Evolutionary conservation across 2,113 vertebrate species (phyloP).

Genomic region (Reinhardtius hippoglossoides): DNA sequence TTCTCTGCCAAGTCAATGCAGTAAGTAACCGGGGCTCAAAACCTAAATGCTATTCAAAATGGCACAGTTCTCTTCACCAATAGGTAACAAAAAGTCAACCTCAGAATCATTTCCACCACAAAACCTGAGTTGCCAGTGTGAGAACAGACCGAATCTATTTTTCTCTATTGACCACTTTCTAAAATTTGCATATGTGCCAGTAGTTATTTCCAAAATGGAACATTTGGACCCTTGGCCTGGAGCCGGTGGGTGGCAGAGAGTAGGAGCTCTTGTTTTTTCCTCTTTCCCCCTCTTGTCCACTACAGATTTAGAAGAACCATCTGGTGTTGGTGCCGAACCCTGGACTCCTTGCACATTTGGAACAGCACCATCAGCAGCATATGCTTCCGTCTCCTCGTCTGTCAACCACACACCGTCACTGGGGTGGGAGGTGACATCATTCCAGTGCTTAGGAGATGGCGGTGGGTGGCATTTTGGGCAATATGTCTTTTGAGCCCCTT

Average conservation of each 20-base stretch:
- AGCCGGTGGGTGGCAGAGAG: constrained; percentile 48
- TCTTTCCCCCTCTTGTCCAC: constrained; percentile 9
- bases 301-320: constrained; percentile 75
- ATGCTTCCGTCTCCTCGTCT: constrained; percentile 73
- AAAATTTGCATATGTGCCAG: constrained; percentile 35
- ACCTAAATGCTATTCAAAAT: neutral
- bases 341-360: constrained; percentile 72
- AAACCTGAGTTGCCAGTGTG: neutral
- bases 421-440: constrained; percentile 71
- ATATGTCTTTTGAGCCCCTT: constrained; percentile 7
- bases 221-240: constrained; percentile 61
- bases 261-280: constrained; percentile 46
- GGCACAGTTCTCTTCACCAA: neutral
- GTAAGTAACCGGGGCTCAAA: neutral
- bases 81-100: too few relatives aligned
- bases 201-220: constrained; percentile 54
- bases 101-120: neutral
- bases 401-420: constrained; percentile 67
- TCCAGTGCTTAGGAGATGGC: constrained; percentile 56
- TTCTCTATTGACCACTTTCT: neutral
- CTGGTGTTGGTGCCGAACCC: constrained; percentile 67
- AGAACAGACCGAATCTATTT: too few relatives aligned
- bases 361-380: constrained; percentile 73
- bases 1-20: neutral
- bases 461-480: neutral